Evolutionary conservation across 1,140 invertebrate species (phyloP).

Genomic region (Drosophila orena): DNA sequence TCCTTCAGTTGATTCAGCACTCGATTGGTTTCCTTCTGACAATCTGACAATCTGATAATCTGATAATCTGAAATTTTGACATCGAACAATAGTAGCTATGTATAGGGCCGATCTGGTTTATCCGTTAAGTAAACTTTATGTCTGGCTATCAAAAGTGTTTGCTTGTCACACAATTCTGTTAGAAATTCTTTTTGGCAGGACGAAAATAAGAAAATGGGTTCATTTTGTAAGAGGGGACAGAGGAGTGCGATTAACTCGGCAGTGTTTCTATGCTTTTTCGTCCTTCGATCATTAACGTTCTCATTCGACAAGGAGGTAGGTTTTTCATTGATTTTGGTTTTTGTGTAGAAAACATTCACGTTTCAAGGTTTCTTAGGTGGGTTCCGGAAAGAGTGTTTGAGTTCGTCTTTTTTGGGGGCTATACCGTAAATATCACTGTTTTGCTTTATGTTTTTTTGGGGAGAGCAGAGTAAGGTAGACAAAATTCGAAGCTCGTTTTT

Average conservation of each 20-base stretch:
- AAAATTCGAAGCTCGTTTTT: slow-evolving; percentile 62
- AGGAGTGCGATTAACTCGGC: slow-evolving; percentile 73
- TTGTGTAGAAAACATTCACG: slow-evolving; percentile 71
- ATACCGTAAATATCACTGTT: slow-evolving; percentile 78
- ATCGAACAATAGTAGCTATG: slow-evolving; percentile 7
- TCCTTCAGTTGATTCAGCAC: slow-evolving; percentile 49
- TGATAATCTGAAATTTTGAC: slow-evolving; percentile 4
- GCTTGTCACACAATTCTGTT: slow-evolving; percentile 71
- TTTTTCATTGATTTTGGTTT: slow-evolving; percentile 63
- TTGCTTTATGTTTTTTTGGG: slow-evolving; percentile 48
- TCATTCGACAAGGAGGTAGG: slow-evolving; percentile 73
- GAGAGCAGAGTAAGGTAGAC: slow-evolving; percentile 47
- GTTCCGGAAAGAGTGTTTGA: slow-evolving; percentile 67
- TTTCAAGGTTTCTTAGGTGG: slow-evolving; percentile 78
- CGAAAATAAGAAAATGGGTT: slow-evolving; percentile 6
- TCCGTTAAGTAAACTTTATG: slow-evolving; percentile 60
- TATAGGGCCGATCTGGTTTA: slow-evolving; percentile 26
- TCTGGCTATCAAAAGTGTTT: slow-evolving; percentile 58
- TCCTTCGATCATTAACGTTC: slow-evolving; percentile 16
- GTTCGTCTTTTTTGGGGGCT: slow-evolving; percentile 46
- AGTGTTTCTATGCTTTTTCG: slow-evolving; percentile 60
- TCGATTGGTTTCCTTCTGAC: slow-evolving; percentile 20
- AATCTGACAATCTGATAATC: neutral
- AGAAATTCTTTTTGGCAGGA: slow-evolving; percentile 57
- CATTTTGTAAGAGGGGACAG: slow-evolving; percentile 14